phyloP scores from a whole-genome alignment of 2,888 invertebrate genomes.

The Perizoma affinitatum region DNA sequence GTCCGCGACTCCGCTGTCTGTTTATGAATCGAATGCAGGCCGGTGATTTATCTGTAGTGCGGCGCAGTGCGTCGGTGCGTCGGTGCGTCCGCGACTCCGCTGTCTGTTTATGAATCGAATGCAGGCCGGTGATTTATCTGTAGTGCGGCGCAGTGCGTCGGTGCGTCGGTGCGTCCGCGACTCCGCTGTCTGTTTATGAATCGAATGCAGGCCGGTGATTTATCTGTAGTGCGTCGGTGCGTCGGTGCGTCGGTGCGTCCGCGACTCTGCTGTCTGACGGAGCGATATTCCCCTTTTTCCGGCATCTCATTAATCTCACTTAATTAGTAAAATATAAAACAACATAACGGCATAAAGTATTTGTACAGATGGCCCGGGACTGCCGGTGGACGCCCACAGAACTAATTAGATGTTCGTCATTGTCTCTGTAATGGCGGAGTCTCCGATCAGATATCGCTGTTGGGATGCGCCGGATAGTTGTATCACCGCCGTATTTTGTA shows the following conservation, averaged over 20 bases:
- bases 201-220: slow-evolving; percentile 37
- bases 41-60: slow-evolving; percentile 32
- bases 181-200: too few relatives aligned
- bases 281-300: too few relatives aligned
- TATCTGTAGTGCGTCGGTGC: slow-evolving; percentile 22
- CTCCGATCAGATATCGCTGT: slow-evolving; percentile 38
- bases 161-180: too few relatives aligned
- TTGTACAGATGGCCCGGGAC: slow-evolving; percentile 20
- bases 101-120: slow-evolving; percentile 54
- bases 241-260: too few relatives aligned
- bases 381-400: slow-evolving; percentile 15
- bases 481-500: background rate
- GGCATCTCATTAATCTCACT: too few relatives aligned
- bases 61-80: background rate
- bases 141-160: slow-evolving; percentile 6
- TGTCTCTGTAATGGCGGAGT: slow-evolving; percentile 36
- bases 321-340: slow-evolving; percentile 13
- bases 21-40: slow-evolving; percentile 44
- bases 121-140: slow-evolving; percentile 32
- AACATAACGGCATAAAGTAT: slow-evolving; percentile 14
- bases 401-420: slow-evolving; percentile 53
- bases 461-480: slow-evolving; percentile 31
- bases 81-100: slow-evolving; percentile 38
- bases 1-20: too few relatives aligned
- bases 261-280: too few relatives aligned